Evolutionary conservation across 2,797 vertebrate genomes (phyloP).

Genomic region (Onychomys arenicola): DNA sequence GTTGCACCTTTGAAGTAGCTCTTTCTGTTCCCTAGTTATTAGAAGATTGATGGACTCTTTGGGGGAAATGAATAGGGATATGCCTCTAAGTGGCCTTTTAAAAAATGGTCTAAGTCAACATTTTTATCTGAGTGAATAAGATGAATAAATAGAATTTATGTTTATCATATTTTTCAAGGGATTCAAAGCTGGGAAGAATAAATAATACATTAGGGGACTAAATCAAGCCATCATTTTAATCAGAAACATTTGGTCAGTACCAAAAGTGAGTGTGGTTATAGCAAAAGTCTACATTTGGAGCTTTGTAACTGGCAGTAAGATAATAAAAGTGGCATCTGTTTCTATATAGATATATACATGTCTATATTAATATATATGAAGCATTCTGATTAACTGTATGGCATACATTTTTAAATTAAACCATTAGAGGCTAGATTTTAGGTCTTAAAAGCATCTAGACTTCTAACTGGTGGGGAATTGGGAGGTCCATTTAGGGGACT

Average conservation of each 20-base stretch:
- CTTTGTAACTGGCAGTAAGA: not conserved
- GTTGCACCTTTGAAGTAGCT: not conserved
- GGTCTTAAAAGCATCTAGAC: not conserved
- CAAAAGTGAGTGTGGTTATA: not conserved
- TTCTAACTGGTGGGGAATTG: not conserved
- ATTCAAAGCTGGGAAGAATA: not conserved
- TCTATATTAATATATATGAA: not conserved
- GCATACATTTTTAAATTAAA: not conserved
- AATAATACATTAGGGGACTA: not conserved
- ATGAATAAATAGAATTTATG: not conserved
- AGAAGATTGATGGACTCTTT: not conserved
- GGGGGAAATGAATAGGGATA: not conserved
- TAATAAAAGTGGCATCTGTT: not conserved
- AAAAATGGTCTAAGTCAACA: constrained; percentile 26
- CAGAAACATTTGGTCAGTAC: constrained; percentile 17
- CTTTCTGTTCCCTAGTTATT: not conserved
- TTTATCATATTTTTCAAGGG: constrained; percentile 1
- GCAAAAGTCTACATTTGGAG: not conserved
- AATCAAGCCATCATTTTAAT: constrained; percentile 27
- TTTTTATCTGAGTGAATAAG: constrained; percentile 53
- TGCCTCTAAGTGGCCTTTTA: constrained; percentile 21
- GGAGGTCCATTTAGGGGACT: not conserved
- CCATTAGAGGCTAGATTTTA: not conserved
- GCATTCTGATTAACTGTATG: not conserved
- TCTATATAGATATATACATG: not conserved